These are phyloP conservation scores for Heliconius himera DNA, from an alignment of 1,140 invertebrate genomes.

Conservation along the genomic window DNA sequence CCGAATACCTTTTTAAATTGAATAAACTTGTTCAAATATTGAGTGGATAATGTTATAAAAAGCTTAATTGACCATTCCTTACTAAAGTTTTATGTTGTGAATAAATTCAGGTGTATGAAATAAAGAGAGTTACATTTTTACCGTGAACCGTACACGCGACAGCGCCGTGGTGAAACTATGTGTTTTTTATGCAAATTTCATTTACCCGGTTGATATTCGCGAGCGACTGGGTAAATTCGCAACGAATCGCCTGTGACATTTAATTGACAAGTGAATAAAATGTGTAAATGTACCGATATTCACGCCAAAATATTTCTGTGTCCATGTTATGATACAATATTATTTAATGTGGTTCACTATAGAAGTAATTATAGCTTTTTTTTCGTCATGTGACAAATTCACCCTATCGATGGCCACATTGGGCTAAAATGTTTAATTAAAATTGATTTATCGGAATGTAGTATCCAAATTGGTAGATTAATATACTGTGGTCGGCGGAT, in stretches of 20 bases:
- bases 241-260: constrained; percentile 72
- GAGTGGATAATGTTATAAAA: constrained; percentile 40
- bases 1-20: constrained; percentile 11
- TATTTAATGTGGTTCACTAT: constrained; percentile 39
- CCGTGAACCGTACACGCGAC: constrained; percentile 40
- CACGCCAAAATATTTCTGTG: constrained; percentile 52
- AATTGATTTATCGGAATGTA: constrained; percentile 66
- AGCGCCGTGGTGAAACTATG: constrained; percentile 51
- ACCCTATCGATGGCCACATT: constrained; percentile 39
- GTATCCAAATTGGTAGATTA: constrained; percentile 61
- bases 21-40: constrained; percentile 19
- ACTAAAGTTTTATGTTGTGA: constrained; percentile 36
- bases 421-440: constrained; percentile 64
- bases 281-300: constrained; percentile 60
- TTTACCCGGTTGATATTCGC: constrained; percentile 71
- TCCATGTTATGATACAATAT: constrained; percentile 43
- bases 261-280: constrained; percentile 77
- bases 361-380: constrained; percentile 57
- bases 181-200: constrained; percentile 78
- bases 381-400: constrained; percentile 46
- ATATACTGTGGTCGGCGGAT: constrained; percentile 67
- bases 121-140: constrained; percentile 41
- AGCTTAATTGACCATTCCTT: constrained; percentile 38
- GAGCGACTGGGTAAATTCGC: constrained; percentile 72
- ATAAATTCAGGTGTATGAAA: constrained; percentile 43